Evolutionary conservation across 1,140 invertebrate genomes (phyloP), one percentile per base, ranked within the genome.

Genomic region (Contarinia nasturtii): DNA sequence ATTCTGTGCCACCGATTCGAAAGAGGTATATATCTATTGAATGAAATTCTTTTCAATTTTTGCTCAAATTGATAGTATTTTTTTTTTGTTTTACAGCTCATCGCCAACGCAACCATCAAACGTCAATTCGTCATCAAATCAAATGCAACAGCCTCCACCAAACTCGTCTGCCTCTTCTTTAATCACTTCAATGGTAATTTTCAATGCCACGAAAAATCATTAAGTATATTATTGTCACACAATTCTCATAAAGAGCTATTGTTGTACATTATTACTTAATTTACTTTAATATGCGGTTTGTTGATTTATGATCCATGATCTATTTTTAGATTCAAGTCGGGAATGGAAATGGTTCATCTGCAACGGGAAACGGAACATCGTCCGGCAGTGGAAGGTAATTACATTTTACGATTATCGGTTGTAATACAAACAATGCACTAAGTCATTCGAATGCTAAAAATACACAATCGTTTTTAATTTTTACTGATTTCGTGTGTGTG

Each of bases 21-120:
- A 48, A 27, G 54, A 33, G 41, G 49, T 11, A 44, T 54, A 55
- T n/a, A 55, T 55, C 43, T 59, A 57, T 20, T 7, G 43, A 27
- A 20, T 3, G n/a, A n/a, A n/a, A n/a, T n/a, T n/a, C n/a, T n/a
- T n/a, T n/a, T 8, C 14, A 4, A 44, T 18, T 44, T 20, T 22
- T 14, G 43, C 3, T 3, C 27, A 27, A 27, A 27, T 27, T 19
- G 18, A 12, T 57, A n/a, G 3, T n/a, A 18, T 38, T n/a, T 38
- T 38, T 3, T 5, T 18, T n/a, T n/a, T 14, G 7, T 5, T 40
- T 3, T 40, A 14, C 38, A 40, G 38, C 46, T 44, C 41, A 45
- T 44, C 48, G 12, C 41, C 44, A 14, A 42, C 44, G 18, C 18
- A 44, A 21, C 47, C 47, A 19, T 42, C 48, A 34, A n/a, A 17